These are phyloP conservation scores for Ophioninae sp. DNA, from an alignment of 2,888 invertebrate species.

Conservation along the genomic window DNA sequence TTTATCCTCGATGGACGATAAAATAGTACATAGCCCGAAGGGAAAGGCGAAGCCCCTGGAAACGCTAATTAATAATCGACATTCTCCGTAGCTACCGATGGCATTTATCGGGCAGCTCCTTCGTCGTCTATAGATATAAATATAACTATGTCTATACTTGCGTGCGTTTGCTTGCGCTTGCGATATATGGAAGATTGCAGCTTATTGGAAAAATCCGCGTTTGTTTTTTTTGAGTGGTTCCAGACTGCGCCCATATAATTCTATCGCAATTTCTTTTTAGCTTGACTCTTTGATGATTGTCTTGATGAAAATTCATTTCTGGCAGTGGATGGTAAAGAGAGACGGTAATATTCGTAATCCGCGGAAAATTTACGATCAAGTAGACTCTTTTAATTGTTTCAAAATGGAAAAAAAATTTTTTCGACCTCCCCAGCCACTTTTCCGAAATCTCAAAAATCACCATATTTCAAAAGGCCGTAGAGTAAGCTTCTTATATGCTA, in stretches of 20 bases:
- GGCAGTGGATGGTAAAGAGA: no score
- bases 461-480: no score
- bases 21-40: constrained; percentile 34
- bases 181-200: not conserved
- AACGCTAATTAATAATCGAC: constrained; percentile 62
- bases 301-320: not conserved
- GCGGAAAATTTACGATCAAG: no score
- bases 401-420: no score
- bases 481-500: no score
- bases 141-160: not conserved
- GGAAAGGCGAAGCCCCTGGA: constrained; percentile 40
- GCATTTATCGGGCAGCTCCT: constrained; percentile 41
- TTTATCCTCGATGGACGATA: constrained; percentile 54
- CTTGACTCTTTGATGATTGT: not conserved
- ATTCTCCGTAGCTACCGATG: constrained; percentile 54
- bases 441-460: no score
- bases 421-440: no score
- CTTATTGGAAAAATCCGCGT: not conserved
- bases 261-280: not conserved
- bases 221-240: not conserved
- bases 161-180: not conserved
- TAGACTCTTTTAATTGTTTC: no score
- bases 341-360: no score
- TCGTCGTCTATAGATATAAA: constrained; percentile 22
- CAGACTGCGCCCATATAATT: not conserved